Evolutionary conservation across 1,140 invertebrate species (phyloP).

Genomic region (Hormaphis cornu): DNA sequence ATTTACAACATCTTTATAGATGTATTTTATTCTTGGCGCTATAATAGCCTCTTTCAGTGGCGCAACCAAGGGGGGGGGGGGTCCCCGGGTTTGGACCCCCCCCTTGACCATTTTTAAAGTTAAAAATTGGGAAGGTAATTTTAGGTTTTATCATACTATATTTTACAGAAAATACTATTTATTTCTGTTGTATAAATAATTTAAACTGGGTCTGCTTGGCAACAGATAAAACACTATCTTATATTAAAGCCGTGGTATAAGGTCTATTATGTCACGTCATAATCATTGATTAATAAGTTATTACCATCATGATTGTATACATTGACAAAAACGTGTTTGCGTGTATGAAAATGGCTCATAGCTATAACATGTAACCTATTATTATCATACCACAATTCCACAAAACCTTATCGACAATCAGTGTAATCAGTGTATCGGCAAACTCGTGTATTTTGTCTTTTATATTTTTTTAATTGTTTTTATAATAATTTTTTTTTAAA

Average conservation of each 20-base stretch:
- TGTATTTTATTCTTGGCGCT: not conserved
- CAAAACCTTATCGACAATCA: not conserved
- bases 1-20: not conserved
- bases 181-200: not conserved
- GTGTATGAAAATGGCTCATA: not conserved
- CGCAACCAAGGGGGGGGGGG: not conserved
- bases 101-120: not conserved
- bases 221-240: not conserved
- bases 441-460: not conserved
- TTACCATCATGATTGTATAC: no score
- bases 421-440: no score
- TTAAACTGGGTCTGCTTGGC: no score
- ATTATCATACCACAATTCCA: not conserved
- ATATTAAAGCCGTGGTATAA: not conserved
- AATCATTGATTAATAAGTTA: not conserved
- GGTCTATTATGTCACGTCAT: not conserved
- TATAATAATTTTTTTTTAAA: no score
- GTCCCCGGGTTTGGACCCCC: not conserved
- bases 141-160: not conserved
- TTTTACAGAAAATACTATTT: not conserved
- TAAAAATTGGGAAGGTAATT: not conserved
- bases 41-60: not conserved
- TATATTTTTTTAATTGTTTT: no score
- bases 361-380: not conserved
- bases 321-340: not conserved